phyloP scores from a whole-genome alignment of 2,113 vertebrate species.

The Pipra filicauda region DNA sequence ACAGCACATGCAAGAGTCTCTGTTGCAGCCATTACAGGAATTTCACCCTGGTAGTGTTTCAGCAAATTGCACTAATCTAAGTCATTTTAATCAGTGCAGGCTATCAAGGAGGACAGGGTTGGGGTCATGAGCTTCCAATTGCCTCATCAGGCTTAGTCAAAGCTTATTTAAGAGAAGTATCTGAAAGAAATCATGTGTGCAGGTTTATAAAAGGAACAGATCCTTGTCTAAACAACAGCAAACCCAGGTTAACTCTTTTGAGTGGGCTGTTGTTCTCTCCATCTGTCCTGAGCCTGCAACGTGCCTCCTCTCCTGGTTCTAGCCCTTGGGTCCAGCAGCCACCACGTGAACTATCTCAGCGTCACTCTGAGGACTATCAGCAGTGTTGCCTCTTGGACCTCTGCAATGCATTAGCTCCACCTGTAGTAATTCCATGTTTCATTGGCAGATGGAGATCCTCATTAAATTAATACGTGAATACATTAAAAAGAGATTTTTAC shows the following conservation, averaged over 20 bases:
- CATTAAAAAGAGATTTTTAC: background rate
- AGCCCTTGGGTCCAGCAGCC: background rate
- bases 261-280: background rate
- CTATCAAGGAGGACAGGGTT: conserved; percentile 21
- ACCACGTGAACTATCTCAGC: background rate
- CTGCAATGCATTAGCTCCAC: background rate
- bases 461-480: background rate
- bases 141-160: conserved; percentile 40
- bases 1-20: conserved; percentile 8
- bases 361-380: background rate
- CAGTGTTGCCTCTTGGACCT: background rate
- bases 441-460: background rate
- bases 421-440: background rate
- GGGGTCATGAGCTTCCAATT: conserved; percentile 11
- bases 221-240: background rate
- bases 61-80: conserved; percentile 57
- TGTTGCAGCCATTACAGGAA: conserved; percentile 13
- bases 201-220: background rate
- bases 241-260: background rate
- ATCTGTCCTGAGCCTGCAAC: background rate
- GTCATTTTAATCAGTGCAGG: conserved; percentile 63
- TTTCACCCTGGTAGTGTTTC: conserved; percentile 25
- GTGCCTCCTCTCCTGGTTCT: background rate
- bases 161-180: conserved; percentile 29
- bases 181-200: background rate